Conservation (phyloP, 2,797 vertebrate species). For the Mormyrus hasselquistii region DNA sequence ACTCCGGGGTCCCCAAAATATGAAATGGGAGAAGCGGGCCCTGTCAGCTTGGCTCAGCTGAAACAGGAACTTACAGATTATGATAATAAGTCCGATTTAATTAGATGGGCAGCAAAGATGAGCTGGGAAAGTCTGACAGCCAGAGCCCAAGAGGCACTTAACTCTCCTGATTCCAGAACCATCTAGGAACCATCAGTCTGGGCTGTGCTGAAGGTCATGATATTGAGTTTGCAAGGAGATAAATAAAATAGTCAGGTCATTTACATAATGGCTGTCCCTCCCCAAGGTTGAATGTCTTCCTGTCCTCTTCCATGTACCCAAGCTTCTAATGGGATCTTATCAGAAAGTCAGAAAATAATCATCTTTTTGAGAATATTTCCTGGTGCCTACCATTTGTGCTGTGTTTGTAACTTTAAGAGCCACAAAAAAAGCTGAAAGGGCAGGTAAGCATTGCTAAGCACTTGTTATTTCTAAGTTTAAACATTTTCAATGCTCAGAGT, state of each 20-base stretch:
- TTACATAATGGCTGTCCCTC: not conserved
- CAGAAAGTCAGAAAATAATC: not conserved
- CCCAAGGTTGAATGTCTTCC: not conserved
- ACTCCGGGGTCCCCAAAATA: not conserved
- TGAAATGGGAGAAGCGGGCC: not conserved
- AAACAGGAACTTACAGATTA: conserved; percentile 10
- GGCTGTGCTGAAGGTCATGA: not conserved
- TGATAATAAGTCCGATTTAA: conserved; percentile 21
- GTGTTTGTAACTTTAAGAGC: not conserved
- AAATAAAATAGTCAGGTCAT: not conserved
- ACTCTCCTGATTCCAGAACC: not conserved
- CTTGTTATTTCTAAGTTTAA: not conserved
- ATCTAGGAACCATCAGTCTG: not conserved
- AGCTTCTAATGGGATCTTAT: not conserved
- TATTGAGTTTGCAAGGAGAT: not conserved
- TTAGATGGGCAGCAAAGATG: conserved; percentile 17
- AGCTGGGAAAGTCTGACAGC: not conserved
- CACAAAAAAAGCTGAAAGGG: not conserved
- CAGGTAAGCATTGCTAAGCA: not conserved
- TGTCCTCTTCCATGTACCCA: not conserved
- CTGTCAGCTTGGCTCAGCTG: not conserved
- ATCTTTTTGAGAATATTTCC: not conserved
- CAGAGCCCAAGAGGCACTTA: not conserved
- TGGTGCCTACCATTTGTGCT: not conserved
- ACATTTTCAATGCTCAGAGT: not conserved